Base-by-base conservation (phyloP, 2,888 invertebrate species). In the Hylaea fasciaria region DNA sequence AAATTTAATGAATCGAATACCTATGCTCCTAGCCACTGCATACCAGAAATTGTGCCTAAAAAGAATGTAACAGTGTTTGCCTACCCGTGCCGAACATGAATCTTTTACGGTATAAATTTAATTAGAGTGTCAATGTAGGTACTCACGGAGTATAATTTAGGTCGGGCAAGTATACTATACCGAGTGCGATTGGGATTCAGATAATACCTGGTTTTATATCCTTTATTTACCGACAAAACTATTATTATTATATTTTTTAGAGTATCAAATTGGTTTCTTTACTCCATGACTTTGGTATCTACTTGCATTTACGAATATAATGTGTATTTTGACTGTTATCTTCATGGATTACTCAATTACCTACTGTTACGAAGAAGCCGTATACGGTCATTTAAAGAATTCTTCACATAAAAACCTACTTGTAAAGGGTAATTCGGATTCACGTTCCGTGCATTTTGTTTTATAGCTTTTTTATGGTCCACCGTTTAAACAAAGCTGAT, bases 1-100 rank as follows among this genome's bases (percentile, higher is more conserved):
- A 62, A 58, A 57, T 64, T 60, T 62, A 66, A 64, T 65, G 65
- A 61, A 67, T 67, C 63, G 61, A 65, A 65, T 66, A 62, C 61
- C 56, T 56, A 53, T 55, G 44, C 50, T 49, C 46, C 37, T 59
- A 16, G 11, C 35, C 28, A 2, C 14, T 37, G 40, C 4, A 40
- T 59, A 17, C 28, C 32, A 35, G 40, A 13, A 55, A 60, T 46
- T 45, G 46, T 29, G 28, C 28, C 13, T 14, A 37, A 41, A 22
- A 14, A 11, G 49, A 59, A 59, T 37, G 16, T 49, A 54, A 52
- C 47, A 54, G 48, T 55, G 35, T 46, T 50, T 47, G 45, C 44
- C 44, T 40, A 43, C 46, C 22, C 51, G 32, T 45, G 16, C 29
- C 52, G n/a, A 43, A 17, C 32, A 2, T 43, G 29, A 17, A 28